Evolutionary conservation across 1,140 invertebrate species (phyloP).

Genomic region (Macrosteles quadrilineatus): DNA sequence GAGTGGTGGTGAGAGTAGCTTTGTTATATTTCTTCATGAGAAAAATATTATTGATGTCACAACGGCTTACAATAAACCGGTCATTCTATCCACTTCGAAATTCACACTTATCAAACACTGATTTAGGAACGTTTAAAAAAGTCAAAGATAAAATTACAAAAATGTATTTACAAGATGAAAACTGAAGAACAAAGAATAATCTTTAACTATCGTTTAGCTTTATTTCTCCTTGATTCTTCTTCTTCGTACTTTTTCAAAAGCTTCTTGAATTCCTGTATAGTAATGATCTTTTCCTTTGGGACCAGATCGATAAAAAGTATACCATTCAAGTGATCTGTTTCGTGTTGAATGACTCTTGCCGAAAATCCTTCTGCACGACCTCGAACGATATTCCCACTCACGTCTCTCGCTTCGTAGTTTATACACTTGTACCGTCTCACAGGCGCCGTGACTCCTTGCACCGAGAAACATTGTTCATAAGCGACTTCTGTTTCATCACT

Average conservation of each 20-base stretch:
- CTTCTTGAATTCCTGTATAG: background rate
- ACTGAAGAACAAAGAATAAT: background rate
- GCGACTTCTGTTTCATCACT: background rate
- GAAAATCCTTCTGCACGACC: background rate
- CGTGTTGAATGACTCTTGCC: slow-evolving; percentile 3
- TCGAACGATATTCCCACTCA: background rate
- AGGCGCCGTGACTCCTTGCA: background rate
- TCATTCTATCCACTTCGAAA: too few relatives aligned
- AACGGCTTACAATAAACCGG: too few relatives aligned
- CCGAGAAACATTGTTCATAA: slow-evolving; percentile 6
- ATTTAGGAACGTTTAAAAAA: background rate
- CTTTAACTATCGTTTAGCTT: background rate
- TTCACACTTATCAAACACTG: too few relatives aligned
- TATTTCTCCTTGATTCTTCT: background rate
- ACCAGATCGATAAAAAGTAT: slow-evolving; percentile 9
- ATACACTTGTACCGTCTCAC: background rate
- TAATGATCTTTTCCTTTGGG: background rate
- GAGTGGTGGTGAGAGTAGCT: too few relatives aligned
- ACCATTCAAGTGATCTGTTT: slow-evolving; percentile 1
- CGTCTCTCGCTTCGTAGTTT: background rate
- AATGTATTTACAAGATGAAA: background rate
- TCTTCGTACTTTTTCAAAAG: background rate
- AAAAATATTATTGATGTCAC: too few relatives aligned
- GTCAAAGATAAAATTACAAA: background rate
- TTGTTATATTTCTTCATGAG: too few relatives aligned